phyloP scores from a whole-genome alignment of 1,140 invertebrate species.

The Sinonovacula constricta region DNA sequence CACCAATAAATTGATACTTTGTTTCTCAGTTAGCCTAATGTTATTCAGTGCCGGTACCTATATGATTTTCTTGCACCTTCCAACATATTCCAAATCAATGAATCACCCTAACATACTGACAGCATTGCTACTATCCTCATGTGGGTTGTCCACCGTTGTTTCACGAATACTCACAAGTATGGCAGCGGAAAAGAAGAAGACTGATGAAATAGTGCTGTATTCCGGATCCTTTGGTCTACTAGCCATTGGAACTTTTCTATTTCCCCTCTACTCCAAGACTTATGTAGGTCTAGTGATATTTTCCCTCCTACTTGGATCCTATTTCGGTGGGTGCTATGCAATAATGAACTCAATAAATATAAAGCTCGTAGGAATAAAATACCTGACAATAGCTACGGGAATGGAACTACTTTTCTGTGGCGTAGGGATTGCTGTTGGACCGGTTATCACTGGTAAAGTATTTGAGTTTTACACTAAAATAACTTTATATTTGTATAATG shows the following conservation, averaged over 20 bases:
- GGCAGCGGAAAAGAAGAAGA: slow-evolving; percentile 25
- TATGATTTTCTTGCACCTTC: slow-evolving; percentile 54
- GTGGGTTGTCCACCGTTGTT: slow-evolving; percentile 36
- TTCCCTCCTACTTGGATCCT: slow-evolving; percentile 36
- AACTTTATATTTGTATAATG: too few relatives aligned
- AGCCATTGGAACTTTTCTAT: slow-evolving; percentile 43
- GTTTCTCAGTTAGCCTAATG: slow-evolving; percentile 50
- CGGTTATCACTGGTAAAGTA: slow-evolving; percentile 45
- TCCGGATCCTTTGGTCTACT: slow-evolving; percentile 44
- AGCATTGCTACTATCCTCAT: slow-evolving; percentile 30
- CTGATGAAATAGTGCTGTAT: slow-evolving; percentile 44
- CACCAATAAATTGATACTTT: slow-evolving; percentile 40
- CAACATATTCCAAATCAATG: slow-evolving; percentile 23
- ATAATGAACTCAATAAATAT: slow-evolving; percentile 51
- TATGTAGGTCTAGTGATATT: slow-evolving; percentile 41
- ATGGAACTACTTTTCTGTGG: slow-evolving; percentile 39
- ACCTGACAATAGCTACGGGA: slow-evolving; percentile 44
- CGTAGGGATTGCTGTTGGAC: slow-evolving; percentile 46
- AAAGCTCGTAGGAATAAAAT: slow-evolving; percentile 43
- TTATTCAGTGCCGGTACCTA: slow-evolving; percentile 44
- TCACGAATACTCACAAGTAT: slow-evolving; percentile 32
- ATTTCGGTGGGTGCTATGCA: slow-evolving; percentile 51
- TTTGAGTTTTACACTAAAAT: too few relatives aligned
- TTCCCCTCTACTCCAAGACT: slow-evolving; percentile 41
- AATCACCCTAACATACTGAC: slow-evolving; percentile 2